phyloP scores from a whole-genome alignment of 1,140 invertebrate genomes.

The Bombus confusus region DNA sequence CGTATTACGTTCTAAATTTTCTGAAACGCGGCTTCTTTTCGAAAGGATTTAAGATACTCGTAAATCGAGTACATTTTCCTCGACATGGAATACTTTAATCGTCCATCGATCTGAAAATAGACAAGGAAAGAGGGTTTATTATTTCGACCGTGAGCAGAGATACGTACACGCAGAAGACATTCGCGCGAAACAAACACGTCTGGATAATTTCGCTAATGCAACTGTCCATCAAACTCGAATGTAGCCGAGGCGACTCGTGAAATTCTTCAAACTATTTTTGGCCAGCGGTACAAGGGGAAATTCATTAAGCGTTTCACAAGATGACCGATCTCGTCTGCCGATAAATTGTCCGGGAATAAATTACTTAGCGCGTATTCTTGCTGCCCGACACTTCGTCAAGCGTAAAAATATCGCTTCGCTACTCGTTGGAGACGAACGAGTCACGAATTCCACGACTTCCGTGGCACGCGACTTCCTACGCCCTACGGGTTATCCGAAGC shows the following conservation, averaged over 20 bases:
- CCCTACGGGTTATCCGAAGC: background rate
- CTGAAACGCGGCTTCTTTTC: no score
- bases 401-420: conserved; percentile 11
- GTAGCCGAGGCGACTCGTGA: background rate
- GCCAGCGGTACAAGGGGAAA: background rate
- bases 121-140: background rate
- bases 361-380: conserved; percentile 9
- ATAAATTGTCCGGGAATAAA: conserved; percentile 15
- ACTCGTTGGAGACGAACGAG: background rate
- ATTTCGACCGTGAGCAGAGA: background rate
- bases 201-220: conserved; percentile 31
- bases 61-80: background rate
- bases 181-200: background rate
- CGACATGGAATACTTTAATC: background rate
- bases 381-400: background rate
- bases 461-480: background rate
- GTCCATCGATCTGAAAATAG: background rate
- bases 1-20: background rate
- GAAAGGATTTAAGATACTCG: background rate
- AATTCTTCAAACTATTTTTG: conserved; percentile 18
- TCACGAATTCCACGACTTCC: background rate
- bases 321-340: background rate
- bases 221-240: conserved; percentile 18
- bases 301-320: background rate
- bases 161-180: background rate